A percentile compares a stretch with the other conserved stretches of the same genome.
These are phyloP conservation scores for Omphaloscelis lunosa DNA, from an alignment of 2,888 invertebrate genomes.

Conservation along the genomic window DNA sequence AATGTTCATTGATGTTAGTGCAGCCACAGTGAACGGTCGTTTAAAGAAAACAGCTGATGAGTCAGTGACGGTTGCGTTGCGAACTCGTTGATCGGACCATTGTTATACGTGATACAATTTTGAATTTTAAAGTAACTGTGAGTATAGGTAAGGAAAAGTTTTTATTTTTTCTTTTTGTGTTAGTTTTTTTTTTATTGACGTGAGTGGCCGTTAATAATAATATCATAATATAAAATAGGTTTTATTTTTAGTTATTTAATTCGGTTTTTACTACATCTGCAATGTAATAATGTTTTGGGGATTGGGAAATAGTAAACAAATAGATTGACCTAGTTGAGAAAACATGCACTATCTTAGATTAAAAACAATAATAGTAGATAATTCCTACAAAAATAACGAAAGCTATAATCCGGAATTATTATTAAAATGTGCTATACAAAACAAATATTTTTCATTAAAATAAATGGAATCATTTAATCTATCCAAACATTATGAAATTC, in stretches of 20 bases:
- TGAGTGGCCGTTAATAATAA: neutral
- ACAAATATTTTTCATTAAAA: neutral
- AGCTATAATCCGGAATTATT: neutral
- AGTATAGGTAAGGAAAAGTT: constrained; percentile 53
- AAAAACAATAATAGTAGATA: neutral
- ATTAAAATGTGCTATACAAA: neutral
- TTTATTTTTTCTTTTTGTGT: constrained; percentile 10
- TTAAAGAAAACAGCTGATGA: constrained; percentile 68
- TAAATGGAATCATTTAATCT: neutral
- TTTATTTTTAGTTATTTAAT: neutral
- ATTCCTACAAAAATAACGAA: neutral
- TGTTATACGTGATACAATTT: constrained; percentile 60
- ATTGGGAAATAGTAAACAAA: constrained; percentile 37
- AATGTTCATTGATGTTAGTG: constrained; percentile 83
- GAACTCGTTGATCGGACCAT: constrained; percentile 56
- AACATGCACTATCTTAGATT: constrained; percentile 20
- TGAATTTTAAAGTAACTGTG: constrained; percentile 50
- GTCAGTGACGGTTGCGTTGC: constrained; percentile 64
- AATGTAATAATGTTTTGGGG: constrained; percentile 2
- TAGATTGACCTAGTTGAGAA: constrained; percentile 31
- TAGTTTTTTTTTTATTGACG: neutral
- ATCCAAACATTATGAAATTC: constrained; percentile 25
- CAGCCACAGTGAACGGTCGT: constrained; percentile 77
- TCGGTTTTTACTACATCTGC: neutral
- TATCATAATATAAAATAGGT: neutral